Evolutionary conservation across 2,797 vertebrate genomes (phyloP), one percentile per base, ranked within the genome.

Genomic region (Spatula clypeata): DNA sequence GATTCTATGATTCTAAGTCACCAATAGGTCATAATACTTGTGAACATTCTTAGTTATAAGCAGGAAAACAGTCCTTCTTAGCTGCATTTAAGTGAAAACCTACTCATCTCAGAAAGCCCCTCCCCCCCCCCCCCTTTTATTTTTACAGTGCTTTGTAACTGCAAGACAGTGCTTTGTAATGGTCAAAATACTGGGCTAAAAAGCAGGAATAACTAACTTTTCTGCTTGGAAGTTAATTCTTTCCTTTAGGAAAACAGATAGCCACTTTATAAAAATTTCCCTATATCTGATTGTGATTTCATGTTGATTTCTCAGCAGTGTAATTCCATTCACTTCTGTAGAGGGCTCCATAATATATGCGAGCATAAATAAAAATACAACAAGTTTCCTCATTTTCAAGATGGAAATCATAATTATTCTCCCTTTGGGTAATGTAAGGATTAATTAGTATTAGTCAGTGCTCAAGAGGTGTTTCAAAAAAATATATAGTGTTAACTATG

Each of bases 331-430:
- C 64, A 79, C 55, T 92, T 94, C 77, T 53, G 42, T 47, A 62
- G 83, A 87, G 81, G 49, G 27, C 34, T 92, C 87, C 47, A 47
- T 90, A 86, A 96, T 89, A 96, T 93, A 94, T 27, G 23, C 27
- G 13, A 81, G 31, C 62, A 86, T 62, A 94, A 95, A 92, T 76
- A 83, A 95, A 97, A 96, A 88, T 66, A 95, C 86, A 85, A 76
- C 82, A 77, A 76, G 32, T 44, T 92, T 96, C 71, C 60, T 90
- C 77, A 74, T 88, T 95, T 90, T 88, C 88, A 93, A 90, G 92
- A 84, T 71, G 55, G 75, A 84, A 94, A 86, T 89, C 88, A 75
- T 62, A 70, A 66, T 75, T 93, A 93, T 88, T 72, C 62, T 86
- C 44, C 83, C 77, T 96, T 64, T 90, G 71, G 74, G 76, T 70